Conservation (phyloP, 2,113 vertebrate species). For the Maccullochella peelii region DNA sequence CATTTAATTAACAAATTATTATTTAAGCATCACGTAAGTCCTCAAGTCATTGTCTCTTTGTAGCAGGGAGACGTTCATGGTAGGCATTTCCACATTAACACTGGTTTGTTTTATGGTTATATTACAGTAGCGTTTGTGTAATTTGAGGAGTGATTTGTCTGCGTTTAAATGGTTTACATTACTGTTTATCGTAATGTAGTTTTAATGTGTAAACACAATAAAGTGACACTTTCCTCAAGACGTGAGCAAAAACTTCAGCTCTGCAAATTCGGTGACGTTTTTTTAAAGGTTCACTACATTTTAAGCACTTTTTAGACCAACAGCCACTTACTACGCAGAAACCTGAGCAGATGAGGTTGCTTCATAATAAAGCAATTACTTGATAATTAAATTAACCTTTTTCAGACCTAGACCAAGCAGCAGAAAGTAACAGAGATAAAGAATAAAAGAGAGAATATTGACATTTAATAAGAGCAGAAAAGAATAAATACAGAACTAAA, state of each 20-base stretch:
- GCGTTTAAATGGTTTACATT: neutral
- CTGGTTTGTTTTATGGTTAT: neutral
- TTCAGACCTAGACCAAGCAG: neutral
- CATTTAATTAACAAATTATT: slow-evolving; percentile 33
- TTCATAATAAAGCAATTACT: slow-evolving; percentile 5
- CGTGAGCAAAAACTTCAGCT: neutral
- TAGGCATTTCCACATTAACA: too few species aligned
- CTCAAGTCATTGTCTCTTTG: slow-evolving; percentile 2
- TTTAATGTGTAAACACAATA: neutral
- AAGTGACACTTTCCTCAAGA: neutral
- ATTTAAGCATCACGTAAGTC: slow-evolving; percentile 15
- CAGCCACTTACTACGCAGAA: neutral
- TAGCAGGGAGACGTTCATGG: neutral
- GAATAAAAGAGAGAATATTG: neutral
- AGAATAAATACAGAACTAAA: neutral
- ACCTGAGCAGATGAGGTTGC: neutral
- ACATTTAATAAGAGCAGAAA: neutral
- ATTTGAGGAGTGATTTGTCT: neutral
- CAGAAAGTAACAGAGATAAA: neutral
- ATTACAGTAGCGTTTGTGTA: neutral
- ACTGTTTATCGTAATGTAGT: neutral
- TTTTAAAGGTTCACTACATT: neutral
- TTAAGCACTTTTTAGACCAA: neutral
- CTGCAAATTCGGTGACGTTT: too few species aligned
- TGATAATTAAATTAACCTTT: neutral